phyloP scores from a whole-genome alignment of 2,113 vertebrate genomes.

The Halichoerus grypus region DNA sequence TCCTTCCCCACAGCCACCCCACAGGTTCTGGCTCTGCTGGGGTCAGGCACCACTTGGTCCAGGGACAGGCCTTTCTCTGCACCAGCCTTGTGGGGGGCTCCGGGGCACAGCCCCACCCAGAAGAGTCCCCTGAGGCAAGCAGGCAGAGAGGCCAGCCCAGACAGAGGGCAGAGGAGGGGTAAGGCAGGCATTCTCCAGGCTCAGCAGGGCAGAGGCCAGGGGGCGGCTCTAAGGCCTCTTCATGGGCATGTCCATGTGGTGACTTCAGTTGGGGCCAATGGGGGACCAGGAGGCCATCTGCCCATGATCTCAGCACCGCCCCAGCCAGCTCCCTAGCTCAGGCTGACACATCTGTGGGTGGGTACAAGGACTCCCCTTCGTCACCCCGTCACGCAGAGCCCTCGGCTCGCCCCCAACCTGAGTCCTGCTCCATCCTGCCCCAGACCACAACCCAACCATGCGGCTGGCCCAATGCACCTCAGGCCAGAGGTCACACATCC shows the following conservation, averaged over 20 bases:
- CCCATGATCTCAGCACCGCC: not conserved
- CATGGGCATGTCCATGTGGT: not conserved
- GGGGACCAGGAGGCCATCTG: not conserved
- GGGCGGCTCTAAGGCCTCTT: not conserved
- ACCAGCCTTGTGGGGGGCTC: accelerated
- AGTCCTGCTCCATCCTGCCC: not conserved
- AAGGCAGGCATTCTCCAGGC: not conserved
- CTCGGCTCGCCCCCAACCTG: not conserved
- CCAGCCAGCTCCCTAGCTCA: not conserved
- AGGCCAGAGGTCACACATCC: not conserved
- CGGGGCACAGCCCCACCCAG: accelerated
- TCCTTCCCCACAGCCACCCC: not conserved
- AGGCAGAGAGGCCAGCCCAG: not conserved
- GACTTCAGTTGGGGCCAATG: not conserved
- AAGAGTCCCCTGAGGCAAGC: not conserved
- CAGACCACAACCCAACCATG: accelerated
- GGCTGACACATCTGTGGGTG: not conserved
- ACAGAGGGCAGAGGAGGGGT: not conserved
- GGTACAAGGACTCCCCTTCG: not conserved
- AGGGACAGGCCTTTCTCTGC: not conserved
- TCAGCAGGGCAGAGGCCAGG: not conserved
- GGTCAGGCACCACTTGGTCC: not conserved
- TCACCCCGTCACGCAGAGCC: not conserved
- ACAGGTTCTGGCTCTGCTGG: not conserved
- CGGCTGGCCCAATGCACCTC: not conserved